Evolutionary conservation across 2,113 vertebrate species (phyloP), one percentile per base, ranked within the genome.

Genomic region (Gambusia holbrooki): DNA sequence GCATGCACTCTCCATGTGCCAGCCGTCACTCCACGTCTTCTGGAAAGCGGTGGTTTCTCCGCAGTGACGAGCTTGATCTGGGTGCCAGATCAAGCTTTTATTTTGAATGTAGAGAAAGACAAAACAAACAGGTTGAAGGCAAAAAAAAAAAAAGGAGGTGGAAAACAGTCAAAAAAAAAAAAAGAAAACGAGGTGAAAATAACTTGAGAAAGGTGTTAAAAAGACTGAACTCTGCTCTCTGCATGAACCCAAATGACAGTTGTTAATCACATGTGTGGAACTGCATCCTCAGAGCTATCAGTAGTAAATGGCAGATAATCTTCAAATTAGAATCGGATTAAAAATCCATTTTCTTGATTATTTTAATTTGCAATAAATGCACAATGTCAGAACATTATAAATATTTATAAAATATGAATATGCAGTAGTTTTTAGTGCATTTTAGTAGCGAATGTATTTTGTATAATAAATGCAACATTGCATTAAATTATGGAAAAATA

Each of bases 21-120:
- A 83, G 72, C 65, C 68, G 13, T 86, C 86, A 79, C 80, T 80
- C 77, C 76, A 66, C 72, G 33, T 70, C 75, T 70, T 73, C 65
- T 65, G 71, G 51, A 64, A 77, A 19, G 51, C 61, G 61, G 58
- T 9, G 63, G 76, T 79, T 80, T 67, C 62, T 66, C 68, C 35
- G 58, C 76, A 70, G 29, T 48, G 74, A 72, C 60, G n/a, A 19
- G 13, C 58, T 35, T 65, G 62, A 64, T 25, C 30, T 33, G n/a
- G 1, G 30, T 64, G 35, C 27, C 58, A 40, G 66, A 54, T n/a
- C 62, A 65, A 68, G 61, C 27, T n/a, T 28, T 71, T 69, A 70
- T 27, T 40, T 58, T 42, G 40, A 75, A 69, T 25, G 65, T 30
- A 65, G 32, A 70, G 29, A 9, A 14, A 15, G 48, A 77, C 4